phyloP scores from a whole-genome alignment of 2,888 invertebrate genomes.

The Troglohyphantes excavatus region DNA sequence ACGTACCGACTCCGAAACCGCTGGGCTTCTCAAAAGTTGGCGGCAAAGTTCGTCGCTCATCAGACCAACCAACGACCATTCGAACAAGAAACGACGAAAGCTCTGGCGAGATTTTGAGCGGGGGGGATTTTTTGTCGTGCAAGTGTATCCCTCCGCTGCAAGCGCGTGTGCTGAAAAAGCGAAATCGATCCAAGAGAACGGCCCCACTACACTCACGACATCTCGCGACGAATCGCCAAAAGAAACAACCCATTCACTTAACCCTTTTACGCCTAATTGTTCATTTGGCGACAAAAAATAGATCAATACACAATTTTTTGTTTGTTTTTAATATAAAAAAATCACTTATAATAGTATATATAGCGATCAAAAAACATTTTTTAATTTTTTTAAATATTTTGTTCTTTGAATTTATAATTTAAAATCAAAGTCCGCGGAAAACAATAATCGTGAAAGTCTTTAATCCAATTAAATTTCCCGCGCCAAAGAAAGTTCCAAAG shows the following conservation, averaged over 20 bases:
- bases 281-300: not conserved
- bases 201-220: conserved; percentile 71
- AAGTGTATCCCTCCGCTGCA: conserved; percentile 70
- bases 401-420: not conserved
- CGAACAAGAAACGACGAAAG: conserved; percentile 19
- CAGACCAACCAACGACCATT: conserved; percentile 12
- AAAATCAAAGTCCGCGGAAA: not conserved
- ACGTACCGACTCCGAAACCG: conserved; percentile 49
- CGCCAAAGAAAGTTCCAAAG: conserved; percentile 8
- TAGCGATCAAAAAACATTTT: not conserved
- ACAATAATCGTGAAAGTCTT: not conserved
- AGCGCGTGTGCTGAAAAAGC: conserved; percentile 67
- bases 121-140: conserved; percentile 72
- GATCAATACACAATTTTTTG: not conserved
- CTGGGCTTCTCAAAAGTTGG: conserved; percentile 45
- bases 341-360: too few relatives aligned
- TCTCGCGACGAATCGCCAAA: conserved; percentile 67
- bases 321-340: too few relatives aligned
- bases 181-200: conserved; percentile 70
- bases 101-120: conserved; percentile 57
- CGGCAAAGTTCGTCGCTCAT: conserved; percentile 65
- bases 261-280: not conserved
- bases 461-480: conserved; percentile 59
- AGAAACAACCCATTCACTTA: conserved; percentile 21
- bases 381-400: not conserved